A percentile compares a stretch with the other conserved stretches of the same genome.
These are phyloP conservation scores for Anastrepha ludens DNA, from an alignment of 1,140 invertebrate genomes.

Conservation along the genomic window DNA sequence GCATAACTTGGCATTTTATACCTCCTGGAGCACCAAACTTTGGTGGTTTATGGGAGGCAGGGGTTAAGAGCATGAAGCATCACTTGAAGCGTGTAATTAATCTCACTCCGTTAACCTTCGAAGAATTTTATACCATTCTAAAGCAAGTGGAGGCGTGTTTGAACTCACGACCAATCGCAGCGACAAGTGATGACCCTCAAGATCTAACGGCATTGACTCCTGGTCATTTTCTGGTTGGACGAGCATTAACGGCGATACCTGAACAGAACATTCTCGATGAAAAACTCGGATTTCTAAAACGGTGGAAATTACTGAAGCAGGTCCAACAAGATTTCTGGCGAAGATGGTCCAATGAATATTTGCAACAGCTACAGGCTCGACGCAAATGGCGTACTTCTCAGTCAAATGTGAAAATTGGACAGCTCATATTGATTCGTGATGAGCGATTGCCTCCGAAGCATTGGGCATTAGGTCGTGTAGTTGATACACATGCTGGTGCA, in stretches of 20 bases:
- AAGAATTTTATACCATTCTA: conserved; percentile 60
- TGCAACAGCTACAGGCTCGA: neutral
- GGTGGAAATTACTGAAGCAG: conserved; percentile 16
- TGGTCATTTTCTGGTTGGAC: conserved; percentile 69
- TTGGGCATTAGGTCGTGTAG: conserved; percentile 69
- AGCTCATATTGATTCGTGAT: conserved; percentile 53
- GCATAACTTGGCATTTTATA: conserved; percentile 53
- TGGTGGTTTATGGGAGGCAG: conserved; percentile 42
- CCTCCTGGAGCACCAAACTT: conserved; percentile 42
- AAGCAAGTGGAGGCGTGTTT: conserved; percentile 61
- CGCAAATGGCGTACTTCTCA: neutral
- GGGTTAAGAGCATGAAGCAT: conserved; percentile 56
- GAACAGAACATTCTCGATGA: conserved; percentile 56
- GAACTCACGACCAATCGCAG: conserved; percentile 61
- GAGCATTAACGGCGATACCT: conserved; percentile 60
- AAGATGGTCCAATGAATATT: conserved; percentile 35
- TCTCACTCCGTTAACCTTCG: conserved; percentile 58
- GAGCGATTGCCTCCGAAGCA: conserved; percentile 62
- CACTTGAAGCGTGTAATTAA: conserved; percentile 57
- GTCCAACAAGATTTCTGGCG: conserved; percentile 33
- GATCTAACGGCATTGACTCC: conserved; percentile 63
- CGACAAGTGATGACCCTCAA: conserved; percentile 61
- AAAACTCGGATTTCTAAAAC: neutral
- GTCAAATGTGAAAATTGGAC: too few species aligned
- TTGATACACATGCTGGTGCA: conserved; percentile 62